Evolutionary conservation across 2,113 vertebrate species (phyloP).

Genomic region (Oreochromis aureus): DNA sequence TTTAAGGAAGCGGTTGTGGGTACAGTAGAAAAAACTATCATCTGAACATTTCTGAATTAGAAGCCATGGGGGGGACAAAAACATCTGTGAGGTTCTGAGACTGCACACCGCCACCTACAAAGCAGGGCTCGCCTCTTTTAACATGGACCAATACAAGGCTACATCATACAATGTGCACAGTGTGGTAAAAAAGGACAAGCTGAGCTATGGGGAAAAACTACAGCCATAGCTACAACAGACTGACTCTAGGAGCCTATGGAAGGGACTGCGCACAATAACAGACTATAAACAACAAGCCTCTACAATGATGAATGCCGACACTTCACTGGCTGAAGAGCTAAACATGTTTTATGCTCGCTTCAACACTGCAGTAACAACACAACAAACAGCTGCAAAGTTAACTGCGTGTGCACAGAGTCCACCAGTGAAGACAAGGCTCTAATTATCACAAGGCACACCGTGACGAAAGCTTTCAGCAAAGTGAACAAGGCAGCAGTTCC

Average conservation of each 20-base stretch:
- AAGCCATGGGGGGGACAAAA: neutral
- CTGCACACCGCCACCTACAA: neutral
- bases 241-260: neutral
- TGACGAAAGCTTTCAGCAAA: neutral
- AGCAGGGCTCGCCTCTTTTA: neutral
- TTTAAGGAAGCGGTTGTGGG: neutral
- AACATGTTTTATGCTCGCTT: no score
- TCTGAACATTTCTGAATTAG: neutral
- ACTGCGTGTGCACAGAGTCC: neutral
- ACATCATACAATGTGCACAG: neutral
- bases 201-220: neutral
- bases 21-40: neutral
- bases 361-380: no score
- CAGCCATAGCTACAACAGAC: neutral
- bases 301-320: neutral
- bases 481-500: neutral
- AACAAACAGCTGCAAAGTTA: no score
- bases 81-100: neutral
- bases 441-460: accelerated
- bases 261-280: neutral
- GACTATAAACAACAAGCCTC: neutral
- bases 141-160: neutral
- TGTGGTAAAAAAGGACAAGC: neutral
- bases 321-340: neutral
- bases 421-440: neutral